These are phyloP conservation scores for Anticlea derivata DNA, from an alignment of 2,888 invertebrate species.

Conservation along the genomic window DNA sequence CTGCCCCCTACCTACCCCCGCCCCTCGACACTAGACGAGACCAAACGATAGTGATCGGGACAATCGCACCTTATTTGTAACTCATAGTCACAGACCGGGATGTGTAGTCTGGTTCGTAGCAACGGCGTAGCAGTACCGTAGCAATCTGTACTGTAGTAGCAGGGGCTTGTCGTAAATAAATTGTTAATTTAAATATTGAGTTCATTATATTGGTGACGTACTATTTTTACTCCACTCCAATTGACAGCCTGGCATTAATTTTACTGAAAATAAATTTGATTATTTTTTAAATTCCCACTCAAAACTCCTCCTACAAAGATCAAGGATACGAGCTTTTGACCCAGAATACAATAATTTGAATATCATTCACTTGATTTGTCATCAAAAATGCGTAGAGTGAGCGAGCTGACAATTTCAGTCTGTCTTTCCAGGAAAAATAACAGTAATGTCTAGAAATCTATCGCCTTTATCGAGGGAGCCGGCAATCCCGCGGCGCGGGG, in stretches of 20 bases:
- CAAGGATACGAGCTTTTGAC: no score
- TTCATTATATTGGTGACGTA: not conserved
- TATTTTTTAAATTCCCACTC: no score
- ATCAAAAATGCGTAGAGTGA: not conserved
- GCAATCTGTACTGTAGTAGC: not conserved
- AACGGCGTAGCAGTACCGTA: not conserved
- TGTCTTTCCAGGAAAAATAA: constrained; percentile 1
- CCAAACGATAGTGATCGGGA: constrained; percentile 19
- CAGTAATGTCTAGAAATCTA: constrained; percentile 4
- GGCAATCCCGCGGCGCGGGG: not conserved
- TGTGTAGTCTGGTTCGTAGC: not conserved
- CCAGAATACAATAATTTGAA: no score
- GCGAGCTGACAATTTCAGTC: not conserved
- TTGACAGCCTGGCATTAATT: no score
- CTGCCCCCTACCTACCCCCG: not conserved
- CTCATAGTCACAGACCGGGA: not conserved
- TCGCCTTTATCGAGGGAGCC: constrained; percentile 1
- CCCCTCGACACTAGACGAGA: not conserved
- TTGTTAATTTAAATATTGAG: no score
- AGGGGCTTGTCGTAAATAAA: no score
- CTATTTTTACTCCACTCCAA: no score
- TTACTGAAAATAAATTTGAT: no score
- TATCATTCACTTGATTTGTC: no score
- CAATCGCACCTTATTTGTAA: constrained; percentile 29
- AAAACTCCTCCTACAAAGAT: no score